Conservation (phyloP, 2,888 invertebrate species). For the Homarus gammarus region DNA sequence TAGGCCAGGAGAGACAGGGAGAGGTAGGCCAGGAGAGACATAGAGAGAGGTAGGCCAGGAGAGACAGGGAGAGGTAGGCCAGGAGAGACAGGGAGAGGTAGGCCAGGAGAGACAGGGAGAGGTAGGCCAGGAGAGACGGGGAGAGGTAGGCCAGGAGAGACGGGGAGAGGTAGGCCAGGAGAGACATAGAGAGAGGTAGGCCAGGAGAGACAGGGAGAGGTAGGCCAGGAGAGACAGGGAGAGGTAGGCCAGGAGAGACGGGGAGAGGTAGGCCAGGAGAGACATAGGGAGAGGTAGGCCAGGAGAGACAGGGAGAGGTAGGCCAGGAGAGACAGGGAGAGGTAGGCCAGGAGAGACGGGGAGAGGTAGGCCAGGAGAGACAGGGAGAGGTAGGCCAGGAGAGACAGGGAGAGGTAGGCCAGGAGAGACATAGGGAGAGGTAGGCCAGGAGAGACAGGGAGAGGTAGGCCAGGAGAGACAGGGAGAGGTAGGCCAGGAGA, state of each 20-base stretch:
- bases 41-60: neutral
- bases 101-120: neutral
- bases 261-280: neutral
- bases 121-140: neutral
- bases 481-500: slow-evolving; percentile 8
- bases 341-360: neutral
- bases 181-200: neutral
- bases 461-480: slow-evolving; percentile 14
- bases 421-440: neutral
- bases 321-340: too few relatives aligned
- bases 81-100: neutral
- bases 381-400: neutral
- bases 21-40: neutral
- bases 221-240: neutral
- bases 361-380: neutral
- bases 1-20: neutral
- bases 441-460: neutral
- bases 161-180: neutral
- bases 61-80: neutral
- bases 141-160: neutral
- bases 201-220: neutral
- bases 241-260: neutral
- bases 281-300: too few relatives aligned
- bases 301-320: neutral
- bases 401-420: slow-evolving; percentile 7